Base-by-base conservation (phyloP, 2,888 invertebrate species). In the Thalpophila matura region DNA sequence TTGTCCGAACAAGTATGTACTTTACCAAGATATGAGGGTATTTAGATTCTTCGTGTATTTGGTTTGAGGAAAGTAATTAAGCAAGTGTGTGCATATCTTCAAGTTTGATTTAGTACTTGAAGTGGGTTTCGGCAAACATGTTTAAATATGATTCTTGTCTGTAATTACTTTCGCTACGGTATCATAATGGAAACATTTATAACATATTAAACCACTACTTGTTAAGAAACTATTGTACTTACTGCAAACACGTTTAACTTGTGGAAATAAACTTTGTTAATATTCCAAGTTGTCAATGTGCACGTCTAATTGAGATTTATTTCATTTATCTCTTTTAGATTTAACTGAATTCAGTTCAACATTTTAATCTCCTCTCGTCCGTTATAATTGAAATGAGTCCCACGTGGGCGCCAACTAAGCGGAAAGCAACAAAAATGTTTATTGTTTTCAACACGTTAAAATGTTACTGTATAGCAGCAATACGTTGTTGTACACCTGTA, bases 401-500 rank as follows among this genome's bases (percentile, higher is more conserved):
- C 86, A 76, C 67, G 81, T 79, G 68, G 81, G 83, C 82, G 81
- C 81, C 85, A 83, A 79, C 64, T 78, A 67, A 73, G 58, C 49
- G 42, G 27, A 71, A 70, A 72, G 31, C 46, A 70, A 66, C 66
- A 71, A 65, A 72, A 69, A 58, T 65, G 42, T 71, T 75, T 72
- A 79, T 74, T 77, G 70, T 70, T 74, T 71, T 71, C 54, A 47
- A 54, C 68, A 53, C 60, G 56, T 68, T 59, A 37, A 45, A 37
- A 55, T 62, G 40, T 42, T 33, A 56, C 26, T 49, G 20, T 35
- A 43, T 22, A 27, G 22, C 35, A 33, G 51, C 38, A 40, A 43
- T 51, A 29, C 43, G 14, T 55, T 58, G 27, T 38, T 59, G 20
- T 50, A 59, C 37, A 70, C 38, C 51, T 58, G 59, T 47, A 35